Conservation (phyloP, 37 sponge, comb jelly and placozoan species). For the Petrosia ficiformis region DNA sequence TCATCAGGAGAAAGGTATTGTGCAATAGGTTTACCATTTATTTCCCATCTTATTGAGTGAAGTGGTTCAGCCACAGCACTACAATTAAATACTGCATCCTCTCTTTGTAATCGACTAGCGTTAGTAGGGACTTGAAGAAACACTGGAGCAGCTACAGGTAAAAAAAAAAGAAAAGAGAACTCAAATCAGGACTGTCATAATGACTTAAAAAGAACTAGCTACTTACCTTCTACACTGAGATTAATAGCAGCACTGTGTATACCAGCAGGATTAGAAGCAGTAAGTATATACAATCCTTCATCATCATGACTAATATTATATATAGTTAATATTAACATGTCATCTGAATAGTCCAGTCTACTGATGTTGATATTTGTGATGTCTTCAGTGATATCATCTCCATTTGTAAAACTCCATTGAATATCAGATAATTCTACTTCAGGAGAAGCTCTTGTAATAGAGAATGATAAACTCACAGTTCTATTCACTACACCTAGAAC, state of each 20-base stretch:
- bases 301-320: not conserved
- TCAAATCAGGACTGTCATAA: too few relatives aligned
- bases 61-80: not conserved
- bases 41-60: not conserved
- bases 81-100: not conserved
- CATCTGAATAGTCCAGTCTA: not conserved
- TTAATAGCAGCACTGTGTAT: not conserved
- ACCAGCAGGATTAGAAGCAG: slow-evolving; percentile 5
- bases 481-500: not conserved
- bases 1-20: not conserved
- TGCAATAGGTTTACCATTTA: not conserved
- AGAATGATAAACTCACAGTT: not conserved
- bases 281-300: slow-evolving; percentile 1
- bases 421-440: not conserved
- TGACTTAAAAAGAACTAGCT: not conserved
- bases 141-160: not conserved
- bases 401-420: not conserved
- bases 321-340: not conserved
- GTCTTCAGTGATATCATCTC: not conserved
- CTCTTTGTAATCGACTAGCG: not conserved
- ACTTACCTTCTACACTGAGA: not conserved
- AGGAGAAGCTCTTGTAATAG: not conserved
- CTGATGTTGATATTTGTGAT: not conserved
- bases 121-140: not conserved
- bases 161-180: not conserved